A percentile compares a stretch with the other conserved stretches of the same genome.
Conservation (phyloP, 2,888 invertebrate species). For the Parelbella ahira region DNA sequence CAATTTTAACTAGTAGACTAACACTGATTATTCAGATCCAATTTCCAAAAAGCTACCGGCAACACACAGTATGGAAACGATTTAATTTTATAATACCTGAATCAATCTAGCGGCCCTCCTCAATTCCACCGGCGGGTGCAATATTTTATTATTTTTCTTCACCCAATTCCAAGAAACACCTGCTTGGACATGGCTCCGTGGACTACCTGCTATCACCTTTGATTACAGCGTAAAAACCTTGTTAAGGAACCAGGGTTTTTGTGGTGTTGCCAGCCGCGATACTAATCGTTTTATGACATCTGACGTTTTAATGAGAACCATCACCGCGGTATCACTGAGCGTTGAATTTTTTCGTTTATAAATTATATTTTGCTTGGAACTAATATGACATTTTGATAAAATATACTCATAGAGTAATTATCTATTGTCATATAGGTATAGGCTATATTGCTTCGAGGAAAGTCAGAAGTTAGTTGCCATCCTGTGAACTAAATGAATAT, state of each 20-base stretch:
- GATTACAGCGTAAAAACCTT: slow-evolving; percentile 63
- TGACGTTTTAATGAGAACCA: slow-evolving; percentile 59
- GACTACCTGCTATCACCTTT: slow-evolving; percentile 46
- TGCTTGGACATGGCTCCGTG: slow-evolving; percentile 32
- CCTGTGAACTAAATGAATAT: too few species aligned
- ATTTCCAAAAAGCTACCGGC: slow-evolving; percentile 6
- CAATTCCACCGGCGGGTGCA: slow-evolving; percentile 18
- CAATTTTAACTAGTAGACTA: too few species aligned
- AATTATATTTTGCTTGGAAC: too few species aligned
- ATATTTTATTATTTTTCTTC: slow-evolving; percentile 23
- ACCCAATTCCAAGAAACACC: slow-evolving; percentile 37
- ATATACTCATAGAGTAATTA: too few species aligned
- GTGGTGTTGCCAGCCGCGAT: slow-evolving; percentile 39
- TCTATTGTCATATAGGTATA: too few species aligned
- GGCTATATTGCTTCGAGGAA: too few species aligned
- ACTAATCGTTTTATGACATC: slow-evolving; percentile 68
- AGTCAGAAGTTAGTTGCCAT: too few species aligned
- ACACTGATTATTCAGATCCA: too few species aligned
- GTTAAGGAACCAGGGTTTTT: slow-evolving; percentile 59
- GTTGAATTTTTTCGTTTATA: too few species aligned
- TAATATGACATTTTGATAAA: slow-evolving; percentile 13
- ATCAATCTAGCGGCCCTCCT: slow-evolving; percentile 29
- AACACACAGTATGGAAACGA: slow-evolving; percentile 9
- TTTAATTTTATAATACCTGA: slow-evolving; percentile 20
- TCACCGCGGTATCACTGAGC: too few species aligned